These are phyloP conservation scores for Illadopsis cleaveri DNA, from an alignment of 2,113 vertebrate species.

Conservation along the genomic window DNA sequence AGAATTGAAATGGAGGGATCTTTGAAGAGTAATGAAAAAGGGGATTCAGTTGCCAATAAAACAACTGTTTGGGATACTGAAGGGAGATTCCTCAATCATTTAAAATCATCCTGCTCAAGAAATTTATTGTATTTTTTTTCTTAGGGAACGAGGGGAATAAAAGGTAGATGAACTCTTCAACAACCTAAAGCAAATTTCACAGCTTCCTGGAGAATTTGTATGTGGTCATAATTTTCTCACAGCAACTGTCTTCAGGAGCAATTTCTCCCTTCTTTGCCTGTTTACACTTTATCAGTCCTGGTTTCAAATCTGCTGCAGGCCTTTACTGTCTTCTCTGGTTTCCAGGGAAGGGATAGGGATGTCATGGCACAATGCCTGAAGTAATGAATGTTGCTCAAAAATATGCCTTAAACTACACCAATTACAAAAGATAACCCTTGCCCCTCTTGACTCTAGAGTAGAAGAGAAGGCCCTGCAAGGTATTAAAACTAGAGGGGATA, in stretches of 20 bases:
- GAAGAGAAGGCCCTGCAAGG: neutral
- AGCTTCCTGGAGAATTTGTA: neutral
- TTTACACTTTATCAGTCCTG: neutral
- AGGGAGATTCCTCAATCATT: constrained; percentile 22
- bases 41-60: constrained; percentile 50
- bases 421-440: neutral
- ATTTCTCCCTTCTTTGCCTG: neutral
- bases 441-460: neutral
- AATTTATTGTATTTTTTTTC: constrained; percentile 19
- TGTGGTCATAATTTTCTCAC: neutral
- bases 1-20: constrained; percentile 64
- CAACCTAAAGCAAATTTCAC: neutral
- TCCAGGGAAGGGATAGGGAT: neutral
- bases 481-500: neutral
- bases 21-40: constrained; percentile 67
- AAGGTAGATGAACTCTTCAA: neutral
- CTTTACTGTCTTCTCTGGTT: neutral
- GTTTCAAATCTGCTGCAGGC: neutral
- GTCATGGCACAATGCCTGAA: neutral
- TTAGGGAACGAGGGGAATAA: neutral
- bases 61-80: constrained; percentile 54
- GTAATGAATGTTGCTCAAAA: neutral
- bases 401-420: neutral
- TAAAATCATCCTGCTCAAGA: constrained; percentile 12
- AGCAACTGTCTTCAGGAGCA: neutral